These are phyloP conservation scores for Stenodema calcarata DNA, from an alignment of 2,888 invertebrate genomes.

Conservation along the genomic window DNA sequence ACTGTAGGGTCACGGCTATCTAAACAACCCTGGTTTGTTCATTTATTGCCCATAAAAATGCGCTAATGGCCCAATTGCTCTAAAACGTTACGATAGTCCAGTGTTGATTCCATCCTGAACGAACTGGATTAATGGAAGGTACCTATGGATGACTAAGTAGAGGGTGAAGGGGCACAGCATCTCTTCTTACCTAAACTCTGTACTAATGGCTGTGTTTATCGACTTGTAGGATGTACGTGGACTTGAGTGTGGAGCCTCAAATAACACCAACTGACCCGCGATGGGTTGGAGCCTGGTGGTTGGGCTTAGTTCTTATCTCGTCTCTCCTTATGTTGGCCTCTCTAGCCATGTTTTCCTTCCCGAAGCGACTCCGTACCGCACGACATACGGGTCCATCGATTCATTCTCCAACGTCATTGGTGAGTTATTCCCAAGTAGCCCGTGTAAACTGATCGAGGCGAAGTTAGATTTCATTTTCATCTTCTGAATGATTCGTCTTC, in stretches of 20 bases:
- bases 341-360: conserved; percentile 89
- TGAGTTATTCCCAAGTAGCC: not conserved
- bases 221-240: conserved; percentile 73
- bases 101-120: no score
- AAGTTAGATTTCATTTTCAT: not conserved
- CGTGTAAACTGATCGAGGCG: no score
- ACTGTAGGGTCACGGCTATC: no score
- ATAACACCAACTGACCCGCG: conserved; percentile 81
- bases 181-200: not conserved
- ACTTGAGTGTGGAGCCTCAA: conserved; percentile 75
- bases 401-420: conserved; percentile 7
- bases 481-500: not conserved
- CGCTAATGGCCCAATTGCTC: no score
- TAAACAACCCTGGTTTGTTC: no score
- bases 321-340: conserved; percentile 82
- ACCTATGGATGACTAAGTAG: no score
- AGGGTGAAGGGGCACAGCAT: no score
- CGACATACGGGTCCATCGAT: conserved; percentile 44
- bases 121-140: no score
- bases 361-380: conserved; percentile 69
- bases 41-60: no score
- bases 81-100: no score
- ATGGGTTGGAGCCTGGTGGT: conserved; percentile 98
- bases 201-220: not conserved
- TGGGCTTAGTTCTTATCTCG: conserved; percentile 87